Base-by-base conservation (phyloP, 2,113 vertebrate genomes). In the Rostratula benghalensis region DNA sequence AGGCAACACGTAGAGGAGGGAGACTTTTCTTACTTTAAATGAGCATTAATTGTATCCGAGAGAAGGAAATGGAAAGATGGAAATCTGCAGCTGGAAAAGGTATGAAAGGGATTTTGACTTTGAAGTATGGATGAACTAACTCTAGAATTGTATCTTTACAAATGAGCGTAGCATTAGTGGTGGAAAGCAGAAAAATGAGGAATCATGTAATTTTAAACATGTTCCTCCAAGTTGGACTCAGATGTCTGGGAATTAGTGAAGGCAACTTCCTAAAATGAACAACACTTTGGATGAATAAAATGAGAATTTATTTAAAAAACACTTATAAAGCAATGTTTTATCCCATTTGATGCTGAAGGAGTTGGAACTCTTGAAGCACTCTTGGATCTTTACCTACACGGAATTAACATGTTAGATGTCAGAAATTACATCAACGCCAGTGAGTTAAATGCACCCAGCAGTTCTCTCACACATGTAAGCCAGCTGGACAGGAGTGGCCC, bases 21-120 rank as follows among this genome's bases (percentile, higher is more conserved):
- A 91, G 21, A 64, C 41, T 93, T 94, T 92, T 88, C 84, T 89
- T 69, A 28, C 12, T 95, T 68, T 83, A 85, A 64, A 87, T 60
- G 20, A 73, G 43, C 95, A 91, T 91, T 83, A 90, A 71, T 83
- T 86, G 57, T 94, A 82, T 89, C 37, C 64, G n/a, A 84, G 67
- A 74, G 57, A 91, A 65, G 50, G 46, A 95, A 95, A 85, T 5
- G 9, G 70, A 81, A 96, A 78, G 33, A 68, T 17, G 80, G 70
- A 78, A 94, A 80, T 39, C 50, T 95, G 74, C 35, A 69, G 31
- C 74, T 91, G 78, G 68, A 88, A 88, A 64, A 84, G 7, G 37
- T 50, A 93, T 2, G 25, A 69, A 92, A 95, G 50, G 10, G 6
- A 20, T 70, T 95, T 95, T 88, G 18, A 45, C 59, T 85, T 76